Conservation (phyloP, 2,888 invertebrate genomes). For the Troides aeacus region DNA sequence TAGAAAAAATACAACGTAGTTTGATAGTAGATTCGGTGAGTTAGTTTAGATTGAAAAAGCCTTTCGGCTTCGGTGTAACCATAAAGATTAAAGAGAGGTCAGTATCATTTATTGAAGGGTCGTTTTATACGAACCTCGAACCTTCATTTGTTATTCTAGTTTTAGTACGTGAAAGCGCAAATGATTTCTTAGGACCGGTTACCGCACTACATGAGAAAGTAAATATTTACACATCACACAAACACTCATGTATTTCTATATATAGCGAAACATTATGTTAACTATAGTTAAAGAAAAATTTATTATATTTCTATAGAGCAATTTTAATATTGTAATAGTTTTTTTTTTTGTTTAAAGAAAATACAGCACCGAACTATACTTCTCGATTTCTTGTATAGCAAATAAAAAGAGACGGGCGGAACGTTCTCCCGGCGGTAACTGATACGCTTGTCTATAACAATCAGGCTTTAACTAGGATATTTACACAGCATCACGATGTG, state of each 20-base stretch:
- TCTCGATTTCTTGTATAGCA: not conserved
- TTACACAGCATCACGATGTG: too few species aligned
- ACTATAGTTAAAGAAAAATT: too few species aligned
- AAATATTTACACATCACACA: not conserved
- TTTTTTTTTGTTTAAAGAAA: too few species aligned
- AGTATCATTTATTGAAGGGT: not conserved
- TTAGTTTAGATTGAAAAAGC: not conserved
- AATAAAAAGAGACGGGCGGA: not conserved
- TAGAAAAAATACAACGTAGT: too few species aligned
- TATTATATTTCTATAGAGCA: not conserved
- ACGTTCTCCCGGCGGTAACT: too few species aligned
- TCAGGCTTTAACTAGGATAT: too few species aligned
- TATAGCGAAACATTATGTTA: not conserved
- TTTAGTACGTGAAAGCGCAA: not conserved
- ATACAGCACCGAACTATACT: too few species aligned
- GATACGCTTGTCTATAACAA: too few species aligned
- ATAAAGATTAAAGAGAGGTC: not conserved
- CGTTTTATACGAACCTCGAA: slow-evolving; percentile 1
- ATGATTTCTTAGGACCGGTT: not conserved
- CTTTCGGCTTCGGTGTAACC: not conserved
- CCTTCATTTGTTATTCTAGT: slow-evolving; percentile 7
- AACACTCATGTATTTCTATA: not conserved
- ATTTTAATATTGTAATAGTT: not conserved
- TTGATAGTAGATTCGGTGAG: not conserved
- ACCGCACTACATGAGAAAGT: not conserved